phyloP scores from a whole-genome alignment of 2,888 invertebrate genomes.

The Graphium colonna region DNA sequence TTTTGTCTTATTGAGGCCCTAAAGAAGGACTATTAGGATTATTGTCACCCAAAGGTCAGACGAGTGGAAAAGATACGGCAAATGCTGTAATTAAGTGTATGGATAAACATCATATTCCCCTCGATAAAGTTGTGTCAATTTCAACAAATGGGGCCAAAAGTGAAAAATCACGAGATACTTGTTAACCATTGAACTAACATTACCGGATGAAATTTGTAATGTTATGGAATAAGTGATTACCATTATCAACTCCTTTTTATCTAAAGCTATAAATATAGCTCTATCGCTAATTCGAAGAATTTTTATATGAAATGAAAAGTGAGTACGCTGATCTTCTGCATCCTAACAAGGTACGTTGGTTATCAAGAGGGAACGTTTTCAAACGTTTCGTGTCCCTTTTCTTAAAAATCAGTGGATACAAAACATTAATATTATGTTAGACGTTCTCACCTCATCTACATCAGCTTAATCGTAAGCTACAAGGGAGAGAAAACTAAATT shows the following conservation, averaged over 20 bases:
- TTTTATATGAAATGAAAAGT: slow-evolving; percentile 37
- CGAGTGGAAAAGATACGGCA: not conserved
- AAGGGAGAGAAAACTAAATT: too few relatives aligned
- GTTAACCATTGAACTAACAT: slow-evolving; percentile 1
- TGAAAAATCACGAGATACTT: slow-evolving; percentile 1
- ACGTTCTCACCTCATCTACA: too few relatives aligned
- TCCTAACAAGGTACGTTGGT: slow-evolving; percentile 26
- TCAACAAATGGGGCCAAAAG: slow-evolving; percentile 5
- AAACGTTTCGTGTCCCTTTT: too few relatives aligned
- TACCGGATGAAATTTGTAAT: slow-evolving; percentile 5
- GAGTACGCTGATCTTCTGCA: slow-evolving; percentile 30
- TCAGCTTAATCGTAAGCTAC: too few relatives aligned
- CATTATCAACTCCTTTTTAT: slow-evolving; percentile 23
- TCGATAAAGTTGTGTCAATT: not conserved
- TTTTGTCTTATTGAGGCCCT: not conserved
- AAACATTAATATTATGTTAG: too few relatives aligned
- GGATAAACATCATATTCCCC: too few relatives aligned
- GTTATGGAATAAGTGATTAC: slow-evolving; percentile 4
- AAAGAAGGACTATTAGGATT: too few relatives aligned
- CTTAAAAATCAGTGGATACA: too few relatives aligned
- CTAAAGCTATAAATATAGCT: too few relatives aligned
- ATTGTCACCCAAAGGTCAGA: slow-evolving; percentile 7
- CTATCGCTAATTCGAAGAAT: slow-evolving; percentile 37
- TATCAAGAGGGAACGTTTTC: too few relatives aligned
- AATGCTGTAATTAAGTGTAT: too few relatives aligned